Evolutionary conservation across 2,113 vertebrate genomes (phyloP).

Genomic region (Macroglossus sobrinus): DNA sequence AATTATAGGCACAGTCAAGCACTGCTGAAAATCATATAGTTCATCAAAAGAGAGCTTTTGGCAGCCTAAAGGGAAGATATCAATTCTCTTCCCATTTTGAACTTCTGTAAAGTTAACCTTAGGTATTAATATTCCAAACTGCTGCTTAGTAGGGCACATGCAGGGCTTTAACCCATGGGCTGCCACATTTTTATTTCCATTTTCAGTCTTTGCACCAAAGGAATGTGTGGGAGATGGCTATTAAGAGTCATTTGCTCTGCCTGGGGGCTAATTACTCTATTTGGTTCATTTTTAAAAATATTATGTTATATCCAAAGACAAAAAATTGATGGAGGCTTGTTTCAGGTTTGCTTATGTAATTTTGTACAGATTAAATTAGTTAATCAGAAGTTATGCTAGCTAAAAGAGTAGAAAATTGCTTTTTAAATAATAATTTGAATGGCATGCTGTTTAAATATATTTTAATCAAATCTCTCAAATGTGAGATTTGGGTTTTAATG

Average conservation of each 20-base stretch:
- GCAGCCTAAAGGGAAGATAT: constrained; percentile 26
- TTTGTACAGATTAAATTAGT: constrained; percentile 79
- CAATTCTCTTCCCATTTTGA: constrained; percentile 38
- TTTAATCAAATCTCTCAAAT: constrained; percentile 24
- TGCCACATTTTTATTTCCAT: constrained; percentile 25
- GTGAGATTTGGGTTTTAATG: constrained; percentile 33
- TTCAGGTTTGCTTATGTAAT: constrained; percentile 78
- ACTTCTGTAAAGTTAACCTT: background rate
- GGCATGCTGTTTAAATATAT: constrained; percentile 38
- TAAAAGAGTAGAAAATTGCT: constrained; percentile 75
- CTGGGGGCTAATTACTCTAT: constrained; percentile 75
- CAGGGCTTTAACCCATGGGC: constrained; percentile 64
- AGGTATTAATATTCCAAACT: background rate
- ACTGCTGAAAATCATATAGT: constrained; percentile 13
- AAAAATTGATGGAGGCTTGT: constrained; percentile 79
- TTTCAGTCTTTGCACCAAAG: constrained; percentile 51
- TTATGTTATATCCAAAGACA: constrained; percentile 78
- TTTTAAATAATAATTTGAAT: constrained; percentile 65
- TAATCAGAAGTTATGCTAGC: constrained; percentile 78
- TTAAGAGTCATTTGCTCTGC: constrained; percentile 66
- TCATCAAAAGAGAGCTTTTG: constrained; percentile 2
- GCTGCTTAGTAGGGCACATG: background rate
- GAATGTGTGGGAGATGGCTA: constrained; percentile 41
- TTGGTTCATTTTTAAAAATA: constrained; percentile 78
- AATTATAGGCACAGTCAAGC: background rate